phyloP scores from a whole-genome alignment of 2,888 invertebrate genomes.

The Desoria tigrina region DNA sequence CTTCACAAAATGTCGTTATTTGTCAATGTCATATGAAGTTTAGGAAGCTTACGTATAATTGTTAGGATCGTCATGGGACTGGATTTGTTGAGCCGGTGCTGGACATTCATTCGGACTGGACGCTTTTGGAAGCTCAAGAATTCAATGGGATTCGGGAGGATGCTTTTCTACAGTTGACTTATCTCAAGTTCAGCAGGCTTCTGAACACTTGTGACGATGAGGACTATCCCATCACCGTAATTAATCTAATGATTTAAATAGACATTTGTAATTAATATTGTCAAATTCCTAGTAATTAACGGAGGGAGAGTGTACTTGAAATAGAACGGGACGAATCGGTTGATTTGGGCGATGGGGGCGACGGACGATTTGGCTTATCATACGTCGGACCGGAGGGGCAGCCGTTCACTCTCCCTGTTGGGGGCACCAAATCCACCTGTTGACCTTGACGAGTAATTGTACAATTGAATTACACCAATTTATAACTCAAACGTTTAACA shows the following conservation, averaged over 20 bases:
- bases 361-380: conserved; percentile 15
- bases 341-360: conserved; percentile 24
- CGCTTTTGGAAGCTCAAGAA: conserved; percentile 1
- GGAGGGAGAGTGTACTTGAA: no score
- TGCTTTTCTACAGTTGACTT: no score
- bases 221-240: conserved; percentile 5
- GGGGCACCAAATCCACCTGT: not conserved
- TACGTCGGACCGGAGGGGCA: conserved; percentile 2
- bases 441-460: not conserved
- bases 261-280: not conserved
- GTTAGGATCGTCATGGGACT: conserved; percentile 7
- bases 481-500: no score
- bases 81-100: not conserved
- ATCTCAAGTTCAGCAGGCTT: conserved; percentile 7
- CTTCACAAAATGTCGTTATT: not conserved
- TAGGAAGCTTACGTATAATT: no score
- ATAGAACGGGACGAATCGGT: conserved; percentile 14
- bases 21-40: no score
- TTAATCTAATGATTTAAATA: no score
- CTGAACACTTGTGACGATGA: conserved; percentile 14
- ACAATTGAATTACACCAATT: no score
- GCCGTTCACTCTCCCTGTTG: conserved; percentile 9
- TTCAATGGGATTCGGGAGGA: no score
- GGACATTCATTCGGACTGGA: conserved; percentile 14
- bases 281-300: no score